These are phyloP conservation scores for Drosophila emarginata DNA, from an alignment of 2,888 invertebrate species.

Conservation along the genomic window DNA sequence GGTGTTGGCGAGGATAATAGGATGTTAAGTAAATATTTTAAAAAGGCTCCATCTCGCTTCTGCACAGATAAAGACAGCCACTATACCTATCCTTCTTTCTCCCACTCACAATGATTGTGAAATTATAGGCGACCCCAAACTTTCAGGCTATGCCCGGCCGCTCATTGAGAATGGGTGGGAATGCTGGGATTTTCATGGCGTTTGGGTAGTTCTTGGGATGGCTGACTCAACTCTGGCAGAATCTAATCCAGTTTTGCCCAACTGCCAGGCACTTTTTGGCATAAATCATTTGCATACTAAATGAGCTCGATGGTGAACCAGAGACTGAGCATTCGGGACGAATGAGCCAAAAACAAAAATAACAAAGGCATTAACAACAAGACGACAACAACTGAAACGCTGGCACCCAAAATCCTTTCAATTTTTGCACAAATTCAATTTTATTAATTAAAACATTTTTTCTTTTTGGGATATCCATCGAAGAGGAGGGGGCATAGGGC, in stretches of 20 bases:
- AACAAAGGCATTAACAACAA: constrained; percentile 29
- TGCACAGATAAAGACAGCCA: not conserved
- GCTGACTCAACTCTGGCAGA: constrained; percentile 61
- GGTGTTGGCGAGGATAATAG: constrained; percentile 68
- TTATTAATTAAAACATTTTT: constrained; percentile 81
- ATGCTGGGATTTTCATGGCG: constrained; percentile 17
- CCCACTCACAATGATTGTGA: constrained; percentile 25
- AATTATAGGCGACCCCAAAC: constrained; percentile 60
- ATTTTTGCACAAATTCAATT: constrained; percentile 80
- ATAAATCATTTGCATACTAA: constrained; percentile 82
- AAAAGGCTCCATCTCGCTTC: constrained; percentile 44
- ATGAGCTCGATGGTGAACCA: constrained; percentile 64
- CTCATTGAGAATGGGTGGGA: constrained; percentile 53
- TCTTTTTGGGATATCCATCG: constrained; percentile 60
- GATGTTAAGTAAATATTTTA: constrained; percentile 78
- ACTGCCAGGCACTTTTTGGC: constrained; percentile 71
- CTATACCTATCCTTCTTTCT: not conserved
- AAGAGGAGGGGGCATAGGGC: not conserved
- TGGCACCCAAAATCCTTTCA: constrained; percentile 77
- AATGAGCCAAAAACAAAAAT: constrained; percentile 56
- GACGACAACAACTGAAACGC: constrained; percentile 13
- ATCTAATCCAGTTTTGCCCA: constrained; percentile 74
- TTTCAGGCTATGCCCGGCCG: constrained; percentile 59
- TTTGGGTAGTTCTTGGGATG: constrained; percentile 5
- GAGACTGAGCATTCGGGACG: constrained; percentile 72